These are phyloP conservation scores for Mormoops blainvillei DNA, from an alignment of 2,113 vertebrate species.

Conservation along the genomic window DNA sequence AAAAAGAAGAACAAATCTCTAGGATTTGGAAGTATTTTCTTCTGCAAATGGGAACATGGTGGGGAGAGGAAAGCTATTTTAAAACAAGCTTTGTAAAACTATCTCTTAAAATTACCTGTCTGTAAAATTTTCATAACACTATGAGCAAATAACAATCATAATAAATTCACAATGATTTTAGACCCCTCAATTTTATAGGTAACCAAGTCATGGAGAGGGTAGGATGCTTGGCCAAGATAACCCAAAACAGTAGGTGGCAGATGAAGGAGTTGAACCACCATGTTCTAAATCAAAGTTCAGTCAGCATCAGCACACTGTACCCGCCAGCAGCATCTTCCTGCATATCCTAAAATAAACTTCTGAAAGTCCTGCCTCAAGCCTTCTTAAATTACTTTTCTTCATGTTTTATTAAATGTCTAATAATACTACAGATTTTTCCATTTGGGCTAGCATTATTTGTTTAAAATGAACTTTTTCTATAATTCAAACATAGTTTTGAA, in stretches of 20 bases:
- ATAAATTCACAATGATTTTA: background rate
- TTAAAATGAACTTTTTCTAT: background rate
- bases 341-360: conserved; percentile 23
- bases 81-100: conserved; percentile 16
- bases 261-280: background rate
- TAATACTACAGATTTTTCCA: conserved; percentile 3
- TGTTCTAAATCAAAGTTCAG: background rate
- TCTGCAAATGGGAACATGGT: background rate
- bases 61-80: background rate
- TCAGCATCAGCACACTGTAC: background rate
- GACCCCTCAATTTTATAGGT: background rate
- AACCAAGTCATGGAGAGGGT: background rate
- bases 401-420: conserved; percentile 49
- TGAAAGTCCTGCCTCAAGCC: conserved; percentile 19
- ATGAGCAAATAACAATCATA: background rate
- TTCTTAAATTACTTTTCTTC: conserved; percentile 56
- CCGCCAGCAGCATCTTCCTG: background rate
- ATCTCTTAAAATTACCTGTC: background rate
- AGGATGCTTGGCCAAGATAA: background rate
- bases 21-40: background rate
- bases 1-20: background rate
- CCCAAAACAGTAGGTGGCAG: background rate
- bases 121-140: background rate
- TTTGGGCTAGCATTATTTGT: background rate
- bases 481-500: background rate